phyloP scores from a whole-genome alignment of 2,113 vertebrate genomes.

The Rhinoderma darwinii region DNA sequence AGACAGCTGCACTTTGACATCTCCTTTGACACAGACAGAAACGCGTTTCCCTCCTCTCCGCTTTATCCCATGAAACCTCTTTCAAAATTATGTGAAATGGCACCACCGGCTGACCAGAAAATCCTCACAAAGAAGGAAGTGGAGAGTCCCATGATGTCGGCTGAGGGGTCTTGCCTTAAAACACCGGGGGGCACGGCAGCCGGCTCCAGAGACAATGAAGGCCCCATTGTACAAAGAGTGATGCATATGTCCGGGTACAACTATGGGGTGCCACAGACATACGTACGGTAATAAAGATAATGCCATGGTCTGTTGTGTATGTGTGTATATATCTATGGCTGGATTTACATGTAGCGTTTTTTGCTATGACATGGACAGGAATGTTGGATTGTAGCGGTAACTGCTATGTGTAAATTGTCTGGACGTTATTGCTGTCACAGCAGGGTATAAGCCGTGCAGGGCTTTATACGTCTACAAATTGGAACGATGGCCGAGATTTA shows the following conservation, averaged over 20 bases:
- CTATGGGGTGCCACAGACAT: constrained; percentile 83
- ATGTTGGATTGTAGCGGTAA: no score
- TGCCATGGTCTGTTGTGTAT: not conserved
- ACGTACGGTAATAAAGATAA: constrained; percentile 71
- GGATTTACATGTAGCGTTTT: no score
- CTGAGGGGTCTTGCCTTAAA: constrained; percentile 9
- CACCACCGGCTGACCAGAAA: constrained; percentile 60
- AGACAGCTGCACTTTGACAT: constrained; percentile 80
- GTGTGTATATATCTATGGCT: no score
- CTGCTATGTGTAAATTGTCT: no score
- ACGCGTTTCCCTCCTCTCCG: constrained; percentile 47
- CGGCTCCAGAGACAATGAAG: constrained; percentile 65
- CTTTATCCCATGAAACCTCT: constrained; percentile 62
- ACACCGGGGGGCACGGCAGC: constrained; percentile 64
- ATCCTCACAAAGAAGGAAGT: constrained; percentile 47
- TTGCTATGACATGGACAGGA: no score
- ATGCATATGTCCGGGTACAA: constrained; percentile 81
- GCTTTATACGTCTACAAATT: no score
- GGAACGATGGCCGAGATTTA: no score
- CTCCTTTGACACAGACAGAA: constrained; percentile 59
- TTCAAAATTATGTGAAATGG: constrained; percentile 58
- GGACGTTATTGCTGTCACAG: no score
- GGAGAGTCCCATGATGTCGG: constrained; percentile 59
- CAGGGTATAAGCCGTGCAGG: no score
- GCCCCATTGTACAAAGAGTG: constrained; percentile 76